These are phyloP conservation scores for Propithecus coquereli DNA, from an alignment of 2,113 vertebrate species.

Conservation along the genomic window DNA sequence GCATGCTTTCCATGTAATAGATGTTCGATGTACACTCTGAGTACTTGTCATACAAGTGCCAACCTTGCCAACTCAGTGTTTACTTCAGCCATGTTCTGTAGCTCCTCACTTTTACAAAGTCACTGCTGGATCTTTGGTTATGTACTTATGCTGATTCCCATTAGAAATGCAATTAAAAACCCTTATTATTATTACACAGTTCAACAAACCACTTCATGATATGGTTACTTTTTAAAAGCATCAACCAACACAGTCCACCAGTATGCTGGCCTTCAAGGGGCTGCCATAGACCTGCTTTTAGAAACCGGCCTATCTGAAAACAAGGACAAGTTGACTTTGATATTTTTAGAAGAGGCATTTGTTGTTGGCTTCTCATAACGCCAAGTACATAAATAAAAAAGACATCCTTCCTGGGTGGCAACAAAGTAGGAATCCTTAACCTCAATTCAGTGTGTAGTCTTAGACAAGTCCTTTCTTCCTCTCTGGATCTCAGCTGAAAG, in stretches of 20 bases:
- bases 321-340: not conserved
- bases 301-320: not conserved
- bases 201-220: not conserved
- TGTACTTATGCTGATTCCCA: not conserved
- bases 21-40: not conserved
- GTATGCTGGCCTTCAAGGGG: not conserved
- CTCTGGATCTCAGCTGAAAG: conserved; percentile 4
- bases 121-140: not conserved
- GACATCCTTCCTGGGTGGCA: not conserved
- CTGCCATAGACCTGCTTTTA: not conserved
- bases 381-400: not conserved
- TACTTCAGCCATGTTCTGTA: not conserved
- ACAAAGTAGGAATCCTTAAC: not conserved
- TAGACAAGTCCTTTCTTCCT: not conserved
- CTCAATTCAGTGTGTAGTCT: not conserved
- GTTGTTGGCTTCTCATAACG: not conserved
- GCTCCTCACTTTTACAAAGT: not conserved
- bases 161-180: not conserved
- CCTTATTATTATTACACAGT: not conserved
- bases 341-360: conserved; percentile 16
- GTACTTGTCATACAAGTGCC: not conserved
- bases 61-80: not conserved
- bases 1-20: not conserved
- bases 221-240: not conserved
- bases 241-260: not conserved